phyloP scores from a whole-genome alignment of 2,113 vertebrate genomes.

The Rhabdornis inornatus region DNA sequence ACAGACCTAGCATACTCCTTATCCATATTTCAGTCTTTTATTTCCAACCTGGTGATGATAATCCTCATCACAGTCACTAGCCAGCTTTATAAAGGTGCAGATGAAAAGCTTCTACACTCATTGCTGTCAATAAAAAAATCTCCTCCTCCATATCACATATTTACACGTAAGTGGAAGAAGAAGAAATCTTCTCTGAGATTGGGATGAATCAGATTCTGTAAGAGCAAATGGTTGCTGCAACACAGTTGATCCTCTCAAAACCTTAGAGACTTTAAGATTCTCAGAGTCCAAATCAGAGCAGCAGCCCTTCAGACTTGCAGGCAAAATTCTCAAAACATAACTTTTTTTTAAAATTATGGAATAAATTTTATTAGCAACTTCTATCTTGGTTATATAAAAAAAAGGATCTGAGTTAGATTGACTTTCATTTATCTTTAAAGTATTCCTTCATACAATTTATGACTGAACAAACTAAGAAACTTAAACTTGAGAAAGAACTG shows the following conservation, averaged over 20 bases:
- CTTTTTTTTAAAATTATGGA: background rate
- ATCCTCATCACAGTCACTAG: background rate
- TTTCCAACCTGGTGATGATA: background rate
- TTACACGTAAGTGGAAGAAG: background rate
- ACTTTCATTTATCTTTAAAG: background rate
- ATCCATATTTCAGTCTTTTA: background rate
- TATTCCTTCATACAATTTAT: background rate
- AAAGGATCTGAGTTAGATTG: background rate
- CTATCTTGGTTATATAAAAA: background rate
- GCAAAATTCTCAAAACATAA: background rate
- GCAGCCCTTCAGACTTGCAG: background rate
- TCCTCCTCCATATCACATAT: background rate
- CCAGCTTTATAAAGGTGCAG: background rate
- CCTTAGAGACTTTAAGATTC: background rate
- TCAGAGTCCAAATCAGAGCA: background rate
- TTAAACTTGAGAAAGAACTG: background rate
- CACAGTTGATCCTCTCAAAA: background rate
- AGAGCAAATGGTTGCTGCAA: background rate
- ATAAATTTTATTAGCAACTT: background rate
- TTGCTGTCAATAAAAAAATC: background rate
- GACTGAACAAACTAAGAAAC: background rate
- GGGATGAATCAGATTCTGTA: background rate
- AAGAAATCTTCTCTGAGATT: background rate
- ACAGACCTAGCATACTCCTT: background rate
- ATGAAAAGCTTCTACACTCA: accelerated